Evolutionary conservation across 2,888 invertebrate species (phyloP), one percentile per base, ranked within the genome.

Genomic region (Habrosyne pyritoides): DNA sequence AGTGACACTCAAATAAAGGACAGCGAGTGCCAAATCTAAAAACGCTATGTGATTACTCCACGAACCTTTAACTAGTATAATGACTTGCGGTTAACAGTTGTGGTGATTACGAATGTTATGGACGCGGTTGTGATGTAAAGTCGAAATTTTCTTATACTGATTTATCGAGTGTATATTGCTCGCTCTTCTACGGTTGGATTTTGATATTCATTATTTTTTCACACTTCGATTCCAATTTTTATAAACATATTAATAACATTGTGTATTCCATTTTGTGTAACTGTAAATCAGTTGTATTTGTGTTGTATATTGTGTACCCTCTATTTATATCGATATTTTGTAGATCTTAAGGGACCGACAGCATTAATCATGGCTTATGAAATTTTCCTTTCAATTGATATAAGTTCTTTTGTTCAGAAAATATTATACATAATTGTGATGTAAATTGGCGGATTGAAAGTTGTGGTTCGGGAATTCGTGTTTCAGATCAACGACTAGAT

Each of bases 111-210:
- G 33, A 59, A 36, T 54, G 52, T 55, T 57, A 56, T 58, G 53
- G 59, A 61, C 61, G 58, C 64, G 68, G 66, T 73, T 73, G 71
- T 73, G 69, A 69, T 62, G 56, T 54, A 57, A 60, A 54, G 57
- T 66, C 63, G 59, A 66, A 64, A 59, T 22, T 47, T 50, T 28
- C 30, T 28, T 28, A 18, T 18, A 28, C 48, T 50, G 42, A 8
- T 18, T 42, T 42, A 18, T 42, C 3, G 42, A 18, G 50, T 28
- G 28, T 10, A 28, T 49, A 42, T 42, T 42, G 42, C 42, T 49
- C 49, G 49, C 46, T 18, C 46, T 24, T 48, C 18, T 14, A 18
- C 18, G 6, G 42, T 8, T 8, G 26, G 14, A 50, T 50, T 28
- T 50, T 30, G 28, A 28, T 50, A 30, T 50, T 50, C 14, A 6